Evolutionary conservation across 2,797 vertebrate genomes (phyloP).

Genomic region (Spinus pinus): DNA sequence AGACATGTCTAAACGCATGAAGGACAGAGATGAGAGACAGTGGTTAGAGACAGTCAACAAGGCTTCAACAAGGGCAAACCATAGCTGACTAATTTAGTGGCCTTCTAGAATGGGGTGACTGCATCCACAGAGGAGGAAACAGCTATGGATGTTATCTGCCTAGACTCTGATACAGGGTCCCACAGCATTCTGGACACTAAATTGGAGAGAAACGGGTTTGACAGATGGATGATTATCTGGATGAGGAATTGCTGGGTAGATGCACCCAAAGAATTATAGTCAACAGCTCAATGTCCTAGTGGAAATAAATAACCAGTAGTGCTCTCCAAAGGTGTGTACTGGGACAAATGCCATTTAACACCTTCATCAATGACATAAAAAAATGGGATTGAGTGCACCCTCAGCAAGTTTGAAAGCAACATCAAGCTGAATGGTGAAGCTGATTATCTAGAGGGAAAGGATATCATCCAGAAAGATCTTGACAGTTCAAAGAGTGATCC

Average conservation of each 20-base stretch:
- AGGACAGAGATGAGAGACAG: not conserved
- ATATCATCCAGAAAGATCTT: not conserved
- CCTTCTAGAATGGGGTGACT: not conserved
- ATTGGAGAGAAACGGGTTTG: not conserved
- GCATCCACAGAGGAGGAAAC: not conserved
- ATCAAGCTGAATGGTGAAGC: not conserved
- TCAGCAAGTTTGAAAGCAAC: not conserved
- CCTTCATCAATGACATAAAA: too few relatives aligned
- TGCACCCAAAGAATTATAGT: not conserved
- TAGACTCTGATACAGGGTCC: not conserved
- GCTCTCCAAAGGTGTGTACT: not conserved
- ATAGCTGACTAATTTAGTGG: not conserved
- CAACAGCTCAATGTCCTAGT: not conserved
- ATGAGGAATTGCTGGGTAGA: not conserved
- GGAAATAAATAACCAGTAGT: not conserved
- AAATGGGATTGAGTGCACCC: rapidly evolving
- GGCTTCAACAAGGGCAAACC: not conserved
- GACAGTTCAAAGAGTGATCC: not conserved
- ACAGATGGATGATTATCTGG: not conserved
- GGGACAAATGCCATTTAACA: not conserved
- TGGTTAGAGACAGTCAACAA: not conserved
- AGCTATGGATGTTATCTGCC: not conserved
- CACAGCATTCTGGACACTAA: not conserved
- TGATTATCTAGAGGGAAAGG: not conserved
- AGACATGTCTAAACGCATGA: not conserved